A percentile compares a stretch with the other conserved stretches of the same genome.
phyloP scores from a whole-genome alignment of 2,797 vertebrate genomes.

The Macropus fuliginosus region DNA sequence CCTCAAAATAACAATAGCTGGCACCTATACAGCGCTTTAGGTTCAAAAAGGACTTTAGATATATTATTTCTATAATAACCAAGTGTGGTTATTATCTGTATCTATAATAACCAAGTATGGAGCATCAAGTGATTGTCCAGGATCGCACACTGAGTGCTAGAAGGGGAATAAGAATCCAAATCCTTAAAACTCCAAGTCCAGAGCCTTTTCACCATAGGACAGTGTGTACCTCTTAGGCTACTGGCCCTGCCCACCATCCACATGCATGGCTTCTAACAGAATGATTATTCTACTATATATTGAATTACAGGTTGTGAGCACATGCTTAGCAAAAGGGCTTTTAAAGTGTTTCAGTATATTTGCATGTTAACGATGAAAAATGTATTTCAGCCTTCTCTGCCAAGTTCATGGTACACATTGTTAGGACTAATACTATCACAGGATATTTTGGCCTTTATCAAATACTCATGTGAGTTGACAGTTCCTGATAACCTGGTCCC shows the following conservation, averaged over 20 bases:
- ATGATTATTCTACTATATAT: not conserved
- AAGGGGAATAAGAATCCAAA: not conserved
- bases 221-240: not conserved
- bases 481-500: not conserved
- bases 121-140: not conserved
- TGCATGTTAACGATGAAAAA: constrained; percentile 33
- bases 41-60: not conserved
- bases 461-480: constrained; percentile 34
- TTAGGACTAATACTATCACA: constrained; percentile 5
- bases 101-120: not conserved
- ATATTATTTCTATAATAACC: not conserved
- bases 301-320: not conserved
- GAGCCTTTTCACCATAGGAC: not conserved
- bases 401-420: not conserved
- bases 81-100: not conserved
- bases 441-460: not conserved
- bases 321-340: constrained; percentile 19
- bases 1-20: not conserved
- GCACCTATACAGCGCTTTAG: not conserved
- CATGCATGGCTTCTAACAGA: not conserved
- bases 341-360: not conserved
- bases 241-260: not conserved
- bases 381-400: not conserved
- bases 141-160: not conserved
- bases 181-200: not conserved